Evolutionary conservation across 2,113 vertebrate genomes (phyloP), one percentile per base, ranked within the genome.

Genomic region (Gorsachius goisagi): DNA sequence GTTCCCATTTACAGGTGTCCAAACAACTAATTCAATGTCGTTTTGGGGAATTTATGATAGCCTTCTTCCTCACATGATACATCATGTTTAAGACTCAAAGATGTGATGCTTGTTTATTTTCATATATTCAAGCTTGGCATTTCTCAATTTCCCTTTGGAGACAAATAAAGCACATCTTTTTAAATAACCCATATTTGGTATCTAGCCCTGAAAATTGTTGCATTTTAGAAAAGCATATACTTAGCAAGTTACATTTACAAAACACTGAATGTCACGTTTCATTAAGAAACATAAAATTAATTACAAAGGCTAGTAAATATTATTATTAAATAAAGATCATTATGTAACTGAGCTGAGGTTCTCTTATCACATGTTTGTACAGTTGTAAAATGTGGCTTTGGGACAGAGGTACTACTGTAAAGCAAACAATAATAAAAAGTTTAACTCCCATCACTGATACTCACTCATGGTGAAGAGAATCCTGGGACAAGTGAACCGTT

Each of bases 401-500:
- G 32, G 45, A 30, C 11, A 76, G 32, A 88, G 15, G 20, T 24
- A 45, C 7, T 47, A 59, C 6, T 77, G 41, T 39, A 74, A 93
- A 76, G 35, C 41, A 84, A 91, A 67, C 8, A 49, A 68, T 12
- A 90, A 60, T 44, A 93, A 56, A 56, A 91, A 87, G 15, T 53
- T 82, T 37, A 94, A 88, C 12, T 71, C 20, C 18, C 26, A 98
- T 52, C 97, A 98, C 30, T 97, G 87, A 96, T 97, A 99, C 99
- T 99, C 97, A 98, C 99, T 99, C 99, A 22, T 98, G 99, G 73
- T 98, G 98, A 96, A 98, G 98, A 78, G 99, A 97, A 91, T 99
- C 99, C 73, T 99, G 99, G 72, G 98, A 98, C 86, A 99, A 98
- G 87, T 99, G 98, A 67, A 98, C 97, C 19, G 99, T 97, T 95